phyloP scores from a whole-genome alignment of 2,797 vertebrate species.

The Chromobotia macracanthus region DNA sequence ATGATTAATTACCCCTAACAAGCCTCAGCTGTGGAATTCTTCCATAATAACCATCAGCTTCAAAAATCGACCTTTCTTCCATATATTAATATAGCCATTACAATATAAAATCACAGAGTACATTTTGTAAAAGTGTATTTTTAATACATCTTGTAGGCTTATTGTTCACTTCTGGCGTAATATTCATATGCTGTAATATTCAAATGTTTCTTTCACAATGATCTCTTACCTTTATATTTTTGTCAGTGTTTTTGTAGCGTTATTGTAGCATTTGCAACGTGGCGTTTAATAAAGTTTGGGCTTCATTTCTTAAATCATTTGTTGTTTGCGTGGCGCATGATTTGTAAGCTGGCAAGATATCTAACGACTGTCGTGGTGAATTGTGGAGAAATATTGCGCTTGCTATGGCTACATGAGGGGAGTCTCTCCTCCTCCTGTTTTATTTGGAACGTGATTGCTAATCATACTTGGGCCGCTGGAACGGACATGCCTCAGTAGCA shows the following conservation, averaged over 20 bases:
- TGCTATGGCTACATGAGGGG: background rate
- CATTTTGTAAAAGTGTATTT: background rate
- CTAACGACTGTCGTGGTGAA: conserved; percentile 25
- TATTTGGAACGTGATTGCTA: conserved; percentile 54
- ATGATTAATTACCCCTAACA: conserved; percentile 41
- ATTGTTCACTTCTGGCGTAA: background rate
- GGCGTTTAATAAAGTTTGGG: conserved; percentile 30
- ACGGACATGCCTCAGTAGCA: conserved; percentile 57
- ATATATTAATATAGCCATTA: conserved; percentile 10
- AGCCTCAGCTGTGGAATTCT: background rate
- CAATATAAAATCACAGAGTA: background rate
- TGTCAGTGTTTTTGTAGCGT: background rate
- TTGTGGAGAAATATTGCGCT: conserved; percentile 30
- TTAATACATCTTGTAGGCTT: conserved; percentile 11
- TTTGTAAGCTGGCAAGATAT: conserved; percentile 41
- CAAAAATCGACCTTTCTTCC: conserved; percentile 35
- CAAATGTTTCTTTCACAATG: background rate
- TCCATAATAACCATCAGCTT: conserved; percentile 10
- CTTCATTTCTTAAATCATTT: conserved; percentile 27
- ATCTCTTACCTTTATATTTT: conserved; percentile 18
- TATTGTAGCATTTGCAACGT: conserved; percentile 17
- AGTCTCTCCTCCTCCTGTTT: conserved; percentile 49
- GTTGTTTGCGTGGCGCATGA: conserved; percentile 4
- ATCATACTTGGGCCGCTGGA: conserved; percentile 51
- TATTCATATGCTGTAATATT: conserved; percentile 2